phyloP scores from a whole-genome alignment of 2,797 vertebrate species.

The Oryzias sinensis region DNA sequence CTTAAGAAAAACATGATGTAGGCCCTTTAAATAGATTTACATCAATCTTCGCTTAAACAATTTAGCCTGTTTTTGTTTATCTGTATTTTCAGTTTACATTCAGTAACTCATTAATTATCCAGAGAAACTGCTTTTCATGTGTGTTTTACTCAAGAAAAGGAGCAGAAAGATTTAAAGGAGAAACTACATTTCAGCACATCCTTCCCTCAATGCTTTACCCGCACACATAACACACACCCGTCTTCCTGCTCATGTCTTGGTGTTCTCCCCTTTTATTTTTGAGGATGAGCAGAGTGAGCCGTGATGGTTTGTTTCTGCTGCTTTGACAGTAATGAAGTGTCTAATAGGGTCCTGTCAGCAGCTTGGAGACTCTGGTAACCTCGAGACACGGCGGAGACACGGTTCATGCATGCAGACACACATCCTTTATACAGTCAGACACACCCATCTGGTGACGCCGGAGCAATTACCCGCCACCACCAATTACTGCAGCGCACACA shows the following conservation, averaged over 20 bases:
- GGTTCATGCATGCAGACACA: conserved; percentile 19
- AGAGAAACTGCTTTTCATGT: too few species aligned
- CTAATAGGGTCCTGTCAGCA: conserved; percentile 64
- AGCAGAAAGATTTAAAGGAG: too few species aligned
- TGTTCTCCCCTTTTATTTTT: neutral
- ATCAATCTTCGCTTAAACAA: too few species aligned
- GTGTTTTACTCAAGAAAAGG: too few species aligned
- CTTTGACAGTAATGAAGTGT: conserved; percentile 63
- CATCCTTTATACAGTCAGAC: conserved; percentile 26
- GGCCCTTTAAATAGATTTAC: too few species aligned
- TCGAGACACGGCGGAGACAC: conserved; percentile 57
- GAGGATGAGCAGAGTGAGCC: neutral
- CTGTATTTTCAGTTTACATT: too few species aligned
- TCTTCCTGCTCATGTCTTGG: neutral
- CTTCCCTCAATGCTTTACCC: too few species aligned
- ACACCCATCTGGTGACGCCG: conserved; percentile 47
- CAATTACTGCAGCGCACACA: conserved; percentile 59
- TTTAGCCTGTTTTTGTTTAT: too few species aligned
- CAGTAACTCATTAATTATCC: too few species aligned
- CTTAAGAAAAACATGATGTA: too few species aligned
- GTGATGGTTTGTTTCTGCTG: conserved; percentile 37
- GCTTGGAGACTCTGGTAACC: conserved; percentile 32
- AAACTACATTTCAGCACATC: too few species aligned
- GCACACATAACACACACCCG: too few species aligned
- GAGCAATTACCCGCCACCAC: conserved; percentile 55